A percentile compares a stretch with the other conserved stretches of the same genome.
phyloP scores from a whole-genome alignment of 2,888 invertebrate genomes.

The Plusia festucae region DNA sequence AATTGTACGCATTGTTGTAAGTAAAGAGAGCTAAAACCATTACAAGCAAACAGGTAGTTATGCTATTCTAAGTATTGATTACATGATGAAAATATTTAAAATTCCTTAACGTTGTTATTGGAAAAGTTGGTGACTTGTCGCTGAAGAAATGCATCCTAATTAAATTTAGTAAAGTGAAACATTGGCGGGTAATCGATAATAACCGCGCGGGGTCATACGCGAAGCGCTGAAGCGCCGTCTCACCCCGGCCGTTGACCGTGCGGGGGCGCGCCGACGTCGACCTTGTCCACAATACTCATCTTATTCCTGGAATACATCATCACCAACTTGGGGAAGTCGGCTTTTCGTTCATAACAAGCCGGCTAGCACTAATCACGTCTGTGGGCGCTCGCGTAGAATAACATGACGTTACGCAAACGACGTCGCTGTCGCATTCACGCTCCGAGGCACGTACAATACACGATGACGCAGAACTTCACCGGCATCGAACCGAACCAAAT shows the following conservation, averaged over 20 bases:
- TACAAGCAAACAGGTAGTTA: constrained; percentile 42
- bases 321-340: constrained; percentile 33
- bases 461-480: constrained; percentile 60
- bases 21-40: constrained; percentile 14
- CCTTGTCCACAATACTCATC: constrained; percentile 75
- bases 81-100: constrained; percentile 31
- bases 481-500: constrained; percentile 36
- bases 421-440: constrained; percentile 47
- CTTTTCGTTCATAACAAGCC: constrained; percentile 40
- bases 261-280: constrained; percentile 77
- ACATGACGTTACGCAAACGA: constrained; percentile 58
- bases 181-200: constrained; percentile 82
- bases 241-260: constrained; percentile 83
- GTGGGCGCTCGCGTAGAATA: constrained; percentile 29
- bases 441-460: constrained; percentile 46
- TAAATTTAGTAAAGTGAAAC: constrained; percentile 73
- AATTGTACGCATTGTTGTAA: constrained; percentile 15
- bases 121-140: constrained; percentile 27
- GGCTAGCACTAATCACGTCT: constrained; percentile 48
- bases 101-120: constrained; percentile 17
- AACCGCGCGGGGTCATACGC: constrained; percentile 76
- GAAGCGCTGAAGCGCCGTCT: constrained; percentile 77
- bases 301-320: constrained; percentile 51
- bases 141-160: constrained; percentile 66
- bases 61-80: constrained; percentile 52